Conservation (phyloP, 2,113 vertebrate species). For the Paralichthys olivaceus region DNA sequence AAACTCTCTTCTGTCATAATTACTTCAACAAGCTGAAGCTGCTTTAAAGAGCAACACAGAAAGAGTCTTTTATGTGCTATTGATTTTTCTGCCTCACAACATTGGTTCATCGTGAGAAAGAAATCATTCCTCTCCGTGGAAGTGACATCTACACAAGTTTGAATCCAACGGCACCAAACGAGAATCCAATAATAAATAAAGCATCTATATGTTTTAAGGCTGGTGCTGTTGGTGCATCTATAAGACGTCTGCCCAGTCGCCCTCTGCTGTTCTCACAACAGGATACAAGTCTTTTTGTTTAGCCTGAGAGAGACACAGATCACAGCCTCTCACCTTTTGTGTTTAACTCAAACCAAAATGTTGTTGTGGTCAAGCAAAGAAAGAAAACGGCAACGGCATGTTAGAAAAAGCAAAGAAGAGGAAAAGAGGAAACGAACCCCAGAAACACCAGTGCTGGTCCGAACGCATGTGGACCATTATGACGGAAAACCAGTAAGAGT, state of each 20-base stretch:
- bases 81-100: not conserved
- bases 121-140: not conserved
- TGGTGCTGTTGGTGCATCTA: not conserved
- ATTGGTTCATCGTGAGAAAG: not conserved
- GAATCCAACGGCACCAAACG: not conserved
- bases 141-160: not conserved
- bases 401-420: not conserved
- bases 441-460: not conserved
- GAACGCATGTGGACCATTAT: slow-evolving; percentile 11
- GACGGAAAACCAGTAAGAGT: slow-evolving; percentile 8
- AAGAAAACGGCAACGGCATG: not conserved
- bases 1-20: too few species aligned
- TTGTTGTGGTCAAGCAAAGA: not conserved
- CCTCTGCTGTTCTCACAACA: slow-evolving; percentile 15
- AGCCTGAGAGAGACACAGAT: too few species aligned
- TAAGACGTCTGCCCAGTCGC: slow-evolving; percentile 28
- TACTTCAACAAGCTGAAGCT: not conserved
- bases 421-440: too few species aligned
- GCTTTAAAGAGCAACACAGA: not conserved
- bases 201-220: not conserved
- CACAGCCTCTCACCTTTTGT: not conserved
- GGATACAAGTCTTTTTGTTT: not conserved
- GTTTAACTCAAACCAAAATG: not conserved
- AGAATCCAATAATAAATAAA: not conserved
- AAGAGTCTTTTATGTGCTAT: not conserved